phyloP scores from a whole-genome alignment of 2,888 invertebrate genomes.

The Allygus modestus region DNA sequence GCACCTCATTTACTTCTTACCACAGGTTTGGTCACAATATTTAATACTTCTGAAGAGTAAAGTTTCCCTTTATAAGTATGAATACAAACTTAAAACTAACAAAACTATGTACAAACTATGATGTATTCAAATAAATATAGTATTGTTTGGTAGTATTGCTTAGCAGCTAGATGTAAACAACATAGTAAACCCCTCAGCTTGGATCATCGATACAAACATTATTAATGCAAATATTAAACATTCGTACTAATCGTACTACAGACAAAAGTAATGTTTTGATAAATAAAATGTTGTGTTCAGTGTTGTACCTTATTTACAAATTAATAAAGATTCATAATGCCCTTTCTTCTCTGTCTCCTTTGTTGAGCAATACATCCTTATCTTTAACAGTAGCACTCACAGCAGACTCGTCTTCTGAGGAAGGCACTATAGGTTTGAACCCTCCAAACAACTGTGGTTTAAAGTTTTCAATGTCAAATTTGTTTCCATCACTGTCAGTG shows the following conservation, averaged over 20 bases:
- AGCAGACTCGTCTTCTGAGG: conserved; percentile 64
- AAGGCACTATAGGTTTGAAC: conserved; percentile 79
- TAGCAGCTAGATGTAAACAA: not conserved
- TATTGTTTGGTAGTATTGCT: not conserved
- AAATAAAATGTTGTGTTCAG: not conserved
- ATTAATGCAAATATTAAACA: not conserved
- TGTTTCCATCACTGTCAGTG: conserved; percentile 69
- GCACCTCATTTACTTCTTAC: not conserved
- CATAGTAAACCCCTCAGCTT: not conserved
- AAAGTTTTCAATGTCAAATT: conserved; percentile 82
- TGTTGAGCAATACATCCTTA: conserved; percentile 50
- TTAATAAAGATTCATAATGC: conserved; percentile 8
- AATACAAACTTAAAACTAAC: not conserved
- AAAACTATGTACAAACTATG: not conserved
- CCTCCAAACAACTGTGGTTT: conserved; percentile 84
- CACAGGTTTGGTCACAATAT: not conserved
- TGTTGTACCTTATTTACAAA: conserved; percentile 14
- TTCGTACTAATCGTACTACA: too few relatives aligned
- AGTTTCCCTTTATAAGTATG: not conserved
- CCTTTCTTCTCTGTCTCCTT: conserved; percentile 52
- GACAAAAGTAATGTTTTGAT: too few relatives aligned
- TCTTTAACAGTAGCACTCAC: conserved; percentile 14
- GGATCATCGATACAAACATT: not conserved
- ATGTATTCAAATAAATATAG: not conserved
- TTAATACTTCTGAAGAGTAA: not conserved